These are phyloP conservation scores for Myodes glareolus DNA, from an alignment of 2,113 vertebrate species.

Conservation along the genomic window DNA sequence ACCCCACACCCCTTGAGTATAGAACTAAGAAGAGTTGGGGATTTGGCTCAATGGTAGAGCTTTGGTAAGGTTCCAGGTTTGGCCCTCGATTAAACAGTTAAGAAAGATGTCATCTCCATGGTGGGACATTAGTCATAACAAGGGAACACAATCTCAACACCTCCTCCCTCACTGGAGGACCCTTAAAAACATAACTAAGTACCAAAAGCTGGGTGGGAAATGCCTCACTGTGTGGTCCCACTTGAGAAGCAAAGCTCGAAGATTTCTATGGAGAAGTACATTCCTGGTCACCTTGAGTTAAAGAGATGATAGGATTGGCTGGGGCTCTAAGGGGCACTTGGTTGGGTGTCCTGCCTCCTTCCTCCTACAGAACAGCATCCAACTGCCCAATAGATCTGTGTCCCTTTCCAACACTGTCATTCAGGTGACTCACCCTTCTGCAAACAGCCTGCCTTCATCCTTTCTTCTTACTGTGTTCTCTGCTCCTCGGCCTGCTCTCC, in stretches of 20 bases:
- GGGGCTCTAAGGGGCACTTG: neutral
- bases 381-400: neutral
- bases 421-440: neutral
- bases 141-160: neutral
- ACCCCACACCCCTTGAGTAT: neutral
- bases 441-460: neutral
- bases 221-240: neutral
- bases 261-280: neutral
- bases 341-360: neutral
- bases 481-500: neutral
- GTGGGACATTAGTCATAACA: neutral
- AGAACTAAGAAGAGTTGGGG: neutral
- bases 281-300: neutral
- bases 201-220: neutral
- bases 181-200: neutral
- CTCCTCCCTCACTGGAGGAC: neutral
- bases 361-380: neutral
- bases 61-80: too few species aligned
- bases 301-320: neutral
- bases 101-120: neutral
- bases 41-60: neutral
- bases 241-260: neutral
- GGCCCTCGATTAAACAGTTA: neutral
- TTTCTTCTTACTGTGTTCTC: neutral
- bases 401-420: neutral